Conservation (phyloP, 2,113 vertebrate genomes). For the Bothrops jararaca region DNA sequence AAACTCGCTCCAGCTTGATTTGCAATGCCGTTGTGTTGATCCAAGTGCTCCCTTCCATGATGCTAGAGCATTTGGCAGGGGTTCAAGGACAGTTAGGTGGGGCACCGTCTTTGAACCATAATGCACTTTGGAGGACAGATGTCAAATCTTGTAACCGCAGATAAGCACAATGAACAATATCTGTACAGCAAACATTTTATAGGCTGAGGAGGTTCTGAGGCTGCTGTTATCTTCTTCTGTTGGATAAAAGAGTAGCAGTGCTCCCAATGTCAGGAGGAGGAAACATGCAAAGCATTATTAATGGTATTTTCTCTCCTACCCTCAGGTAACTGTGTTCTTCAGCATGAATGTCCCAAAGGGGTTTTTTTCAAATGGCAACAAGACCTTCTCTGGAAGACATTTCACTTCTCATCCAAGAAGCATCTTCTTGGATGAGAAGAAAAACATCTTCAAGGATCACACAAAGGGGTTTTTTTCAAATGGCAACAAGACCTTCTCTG, state of each 20-base stretch:
- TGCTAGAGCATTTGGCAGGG: slow-evolving; percentile 46
- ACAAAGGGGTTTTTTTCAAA: no score
- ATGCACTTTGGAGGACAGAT: slow-evolving; percentile 55
- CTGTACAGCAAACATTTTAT: slow-evolving; percentile 43
- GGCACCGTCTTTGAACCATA: slow-evolving; percentile 20
- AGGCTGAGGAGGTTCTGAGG: neutral
- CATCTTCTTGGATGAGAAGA: no score
- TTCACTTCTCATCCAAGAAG: no score
- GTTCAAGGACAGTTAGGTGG: slow-evolving; percentile 48
- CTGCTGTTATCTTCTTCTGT: neutral
- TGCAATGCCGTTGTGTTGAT: slow-evolving; percentile 54
- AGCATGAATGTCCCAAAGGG: neutral
- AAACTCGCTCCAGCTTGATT: slow-evolving; percentile 60
- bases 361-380: no score
- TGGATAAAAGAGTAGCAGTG: neutral
- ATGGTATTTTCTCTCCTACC: neutral
- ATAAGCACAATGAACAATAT: slow-evolving; percentile 27
- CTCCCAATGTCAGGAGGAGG: neutral
- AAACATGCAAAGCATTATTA: neutral
- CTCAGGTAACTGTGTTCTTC: neutral
- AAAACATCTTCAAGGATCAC: no score
- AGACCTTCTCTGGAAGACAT: no score
- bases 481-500: no score
- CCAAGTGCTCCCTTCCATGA: slow-evolving; percentile 65
- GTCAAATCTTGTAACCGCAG: slow-evolving; percentile 56